phyloP scores from a whole-genome alignment of 1,140 invertebrate species.

The Nephila pilipes region DNA sequence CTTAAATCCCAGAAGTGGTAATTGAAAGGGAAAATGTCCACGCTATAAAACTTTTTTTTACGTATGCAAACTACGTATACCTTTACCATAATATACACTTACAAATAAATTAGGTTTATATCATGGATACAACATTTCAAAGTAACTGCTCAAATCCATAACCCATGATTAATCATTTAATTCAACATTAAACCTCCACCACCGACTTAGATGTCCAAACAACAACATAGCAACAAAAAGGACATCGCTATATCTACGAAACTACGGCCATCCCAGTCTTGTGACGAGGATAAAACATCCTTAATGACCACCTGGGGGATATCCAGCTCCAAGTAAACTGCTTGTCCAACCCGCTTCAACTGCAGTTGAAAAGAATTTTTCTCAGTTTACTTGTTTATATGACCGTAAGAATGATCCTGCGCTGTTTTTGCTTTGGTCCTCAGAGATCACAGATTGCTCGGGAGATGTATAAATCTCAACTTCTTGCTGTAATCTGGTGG shows the following conservation, averaged over 20 bases:
- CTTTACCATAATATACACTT: too few relatives aligned
- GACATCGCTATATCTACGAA: slow-evolving; percentile 4
- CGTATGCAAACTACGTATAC: too few relatives aligned
- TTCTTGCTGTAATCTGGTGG: slow-evolving; percentile 39
- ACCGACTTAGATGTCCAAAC: background rate
- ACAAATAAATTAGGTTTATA: too few relatives aligned
- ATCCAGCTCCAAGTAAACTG: slow-evolving; percentile 1
- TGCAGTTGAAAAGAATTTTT: slow-evolving; percentile 40
- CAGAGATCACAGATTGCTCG: slow-evolving; percentile 27
- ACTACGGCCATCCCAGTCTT: slow-evolving; percentile 24
- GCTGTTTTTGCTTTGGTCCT: slow-evolving; percentile 32
- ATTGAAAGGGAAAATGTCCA: too few relatives aligned
- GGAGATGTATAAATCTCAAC: slow-evolving; percentile 59
- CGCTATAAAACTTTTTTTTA: too few relatives aligned
- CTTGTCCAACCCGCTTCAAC: background rate
- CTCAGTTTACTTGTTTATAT: slow-evolving; percentile 62
- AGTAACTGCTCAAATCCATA: background rate
- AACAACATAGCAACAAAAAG: background rate
- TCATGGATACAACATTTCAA: background rate
- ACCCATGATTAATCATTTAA: background rate
- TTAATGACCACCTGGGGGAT: slow-evolving; percentile 27
- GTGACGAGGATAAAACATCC: slow-evolving; percentile 43
- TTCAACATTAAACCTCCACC: background rate
- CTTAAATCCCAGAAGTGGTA: too few relatives aligned
- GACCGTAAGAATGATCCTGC: slow-evolving; percentile 3